Evolutionary conservation across 2,888 invertebrate species (phyloP), one percentile per base, ranked within the genome.

Genomic region (Apamea anceps): DNA sequence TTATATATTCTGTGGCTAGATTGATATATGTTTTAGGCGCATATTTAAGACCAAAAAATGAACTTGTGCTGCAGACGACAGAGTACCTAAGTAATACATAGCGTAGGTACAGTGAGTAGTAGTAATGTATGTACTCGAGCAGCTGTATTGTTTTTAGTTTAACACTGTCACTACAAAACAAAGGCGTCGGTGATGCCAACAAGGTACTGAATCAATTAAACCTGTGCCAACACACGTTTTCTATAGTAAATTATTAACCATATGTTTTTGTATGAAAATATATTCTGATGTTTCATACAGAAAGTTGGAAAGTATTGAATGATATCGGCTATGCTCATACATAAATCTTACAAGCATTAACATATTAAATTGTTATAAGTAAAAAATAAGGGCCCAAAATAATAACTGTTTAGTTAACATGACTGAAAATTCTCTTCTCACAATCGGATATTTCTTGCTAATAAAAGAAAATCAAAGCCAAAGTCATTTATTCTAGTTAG

Each of bases 181-280:
- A 84, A 85, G 72, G 54, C 42, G n/a, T 42, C 28, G 21, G 28
- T 60, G 84, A 32, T 85, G 85, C 73, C 76, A 84, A 80, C 28
- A 45, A 71, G 66, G 32, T 13, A 42, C 25, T 73, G 80, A 80
- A 80, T 80, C 25, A 62, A 76, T 76, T 62, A 72, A 75, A 70
- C 57, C 15, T 51, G 28, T 76, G 80, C 80, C 82, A 68, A 48
- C 60, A 28, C 66, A 57, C 45, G 60, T 77, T 66, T 25, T 21
- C 28, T 15, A 54, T 10, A 57, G 10, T 2, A 13, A 48, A 12
- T 45, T 45, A 45, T 12, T 63, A 45, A 54, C 45, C 18, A 18
- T 48, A 12, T 48, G 25, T 48, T 57, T 68, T 73, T 74, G 45
- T 75, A 74, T 67, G 48, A 51, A 37, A 74, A 66, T n/a, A 6